Base-by-base conservation (phyloP, 2,113 vertebrate genomes). In the Lipophrys pholis region DNA sequence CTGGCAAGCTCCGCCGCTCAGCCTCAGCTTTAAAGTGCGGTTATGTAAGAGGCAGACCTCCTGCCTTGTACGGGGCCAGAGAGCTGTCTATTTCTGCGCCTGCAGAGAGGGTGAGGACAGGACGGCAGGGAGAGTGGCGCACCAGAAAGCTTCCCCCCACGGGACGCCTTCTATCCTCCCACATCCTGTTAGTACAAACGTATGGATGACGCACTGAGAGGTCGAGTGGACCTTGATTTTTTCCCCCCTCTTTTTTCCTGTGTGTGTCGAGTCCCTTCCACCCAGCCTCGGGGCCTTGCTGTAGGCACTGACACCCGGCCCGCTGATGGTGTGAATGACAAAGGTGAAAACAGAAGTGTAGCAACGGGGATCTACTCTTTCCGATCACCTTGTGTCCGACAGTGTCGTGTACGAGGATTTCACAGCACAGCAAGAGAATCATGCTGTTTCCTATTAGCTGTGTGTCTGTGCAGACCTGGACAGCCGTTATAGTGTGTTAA, bases 131-230 rank as follows among this genome's bases (percentile, higher is more conserved):
- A 89, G 85, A 86, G 76, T 48, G 80, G 65, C 38, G 68, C n/a
- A 72, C 71, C 76, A 81, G 74, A 77, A 87, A 84, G 66, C 68
- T 62, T 80, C 73, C 71, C 71, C 89, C 80, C 71, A 45, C 6
- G 79, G 84, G 88, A 86, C n/a, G 59, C 73, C 73, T 68, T 84
- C 73, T 49, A 49, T 80, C 84, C 83, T 64, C 81, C 69, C 88
- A 85, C 87, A 92, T 93, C 90, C 91, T 92, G 89, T 92, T 90
- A 91, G 85, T 82, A 73, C 84, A 81, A 84, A 91, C 82, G 56
- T 88, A 91, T 88, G 76, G 82, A 89, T 93, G 92, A 93, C 88
- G 88, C 87, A 92, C 65, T 56, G 59, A 79, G 62, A 71, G 76
- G 84, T 78, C 68, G 62, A 80, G 69, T 56, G 74, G 66, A 69